Conservation (phyloP, 2,888 invertebrate species). For the Fragum fragum region DNA sequence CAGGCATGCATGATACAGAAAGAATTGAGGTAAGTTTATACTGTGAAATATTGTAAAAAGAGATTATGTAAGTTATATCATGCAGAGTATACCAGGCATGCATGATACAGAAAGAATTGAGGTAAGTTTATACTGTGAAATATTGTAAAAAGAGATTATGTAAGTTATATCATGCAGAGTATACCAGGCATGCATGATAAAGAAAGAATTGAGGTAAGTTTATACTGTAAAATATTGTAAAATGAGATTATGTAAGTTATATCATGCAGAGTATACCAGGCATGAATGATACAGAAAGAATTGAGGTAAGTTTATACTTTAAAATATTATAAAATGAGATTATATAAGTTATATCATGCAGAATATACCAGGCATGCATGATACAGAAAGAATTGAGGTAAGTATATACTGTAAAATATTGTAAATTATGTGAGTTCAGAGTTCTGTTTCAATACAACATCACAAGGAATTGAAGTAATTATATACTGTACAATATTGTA, state of each 20-base stretch:
- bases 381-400: constrained; percentile 94
- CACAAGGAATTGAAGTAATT: constrained; percentile 78
- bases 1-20: constrained; percentile 94
- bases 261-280: constrained; percentile 99
- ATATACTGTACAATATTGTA: constrained; percentile 72
- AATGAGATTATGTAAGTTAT: constrained; percentile 97
- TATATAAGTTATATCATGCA: constrained; percentile 99
- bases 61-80: constrained; percentile 99
- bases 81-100: constrained; percentile 99
- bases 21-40: constrained; percentile 91
- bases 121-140: constrained; percentile 87
- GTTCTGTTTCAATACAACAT: too few species aligned
- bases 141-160: constrained; percentile 91
- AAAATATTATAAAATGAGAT: too few species aligned
- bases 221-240: neutral
- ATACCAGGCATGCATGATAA: constrained; percentile 97
- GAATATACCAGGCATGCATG: constrained; percentile 97
- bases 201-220: constrained; percentile 92
- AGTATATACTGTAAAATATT: constrained; percentile 15
- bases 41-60: too few species aligned
- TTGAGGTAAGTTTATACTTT: constrained; percentile 91
- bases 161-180: constrained; percentile 99
- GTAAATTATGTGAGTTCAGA: too few species aligned
- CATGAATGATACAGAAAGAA: constrained; percentile 92
- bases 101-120: constrained; percentile 95